Percentiles rank a stretch among this genome's conserved stretches.
phyloP scores from a whole-genome alignment of 2,113 vertebrate genomes.

The Leptobrachium leishanense region DNA sequence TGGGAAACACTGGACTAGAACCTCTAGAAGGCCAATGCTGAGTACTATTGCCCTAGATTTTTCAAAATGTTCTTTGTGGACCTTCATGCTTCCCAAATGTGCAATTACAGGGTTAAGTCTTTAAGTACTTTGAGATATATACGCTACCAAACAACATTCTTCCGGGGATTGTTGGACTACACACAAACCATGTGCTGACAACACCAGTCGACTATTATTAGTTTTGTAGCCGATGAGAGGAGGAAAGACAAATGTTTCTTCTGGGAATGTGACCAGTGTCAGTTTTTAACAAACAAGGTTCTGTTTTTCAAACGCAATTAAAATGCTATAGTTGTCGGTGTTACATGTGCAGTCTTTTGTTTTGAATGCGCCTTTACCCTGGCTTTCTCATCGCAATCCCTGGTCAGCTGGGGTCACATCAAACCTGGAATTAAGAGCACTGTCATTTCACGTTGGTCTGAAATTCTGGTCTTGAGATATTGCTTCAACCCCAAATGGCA shows the following conservation, averaged over 20 bases:
- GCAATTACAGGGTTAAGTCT: no score
- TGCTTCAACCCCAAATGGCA: neutral
- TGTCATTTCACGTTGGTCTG: neutral
- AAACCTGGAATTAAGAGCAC: neutral
- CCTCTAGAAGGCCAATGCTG: no score
- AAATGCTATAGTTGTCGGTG: neutral
- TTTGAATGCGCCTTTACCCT: neutral
- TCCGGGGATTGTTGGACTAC: no score
- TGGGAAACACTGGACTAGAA: no score
- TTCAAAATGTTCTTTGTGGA: no score
- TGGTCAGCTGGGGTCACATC: neutral
- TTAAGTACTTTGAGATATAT: no score
- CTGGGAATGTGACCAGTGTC: neutral
- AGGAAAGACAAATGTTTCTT: constrained; percentile 7
- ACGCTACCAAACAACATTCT: no score
- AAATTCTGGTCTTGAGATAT: neutral
- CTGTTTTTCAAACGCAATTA: neutral
- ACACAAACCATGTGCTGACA: no score
- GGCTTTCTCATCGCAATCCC: neutral
- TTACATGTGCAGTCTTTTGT: neutral
- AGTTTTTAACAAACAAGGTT: constrained; percentile 4
- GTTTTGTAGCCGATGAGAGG: constrained; percentile 15
- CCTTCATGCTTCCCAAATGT: no score
- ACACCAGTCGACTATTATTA: neutral
- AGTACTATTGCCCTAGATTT: no score